phyloP scores from a whole-genome alignment of 2,888 invertebrate species.

The Drosophila pseudotalamancana region DNA sequence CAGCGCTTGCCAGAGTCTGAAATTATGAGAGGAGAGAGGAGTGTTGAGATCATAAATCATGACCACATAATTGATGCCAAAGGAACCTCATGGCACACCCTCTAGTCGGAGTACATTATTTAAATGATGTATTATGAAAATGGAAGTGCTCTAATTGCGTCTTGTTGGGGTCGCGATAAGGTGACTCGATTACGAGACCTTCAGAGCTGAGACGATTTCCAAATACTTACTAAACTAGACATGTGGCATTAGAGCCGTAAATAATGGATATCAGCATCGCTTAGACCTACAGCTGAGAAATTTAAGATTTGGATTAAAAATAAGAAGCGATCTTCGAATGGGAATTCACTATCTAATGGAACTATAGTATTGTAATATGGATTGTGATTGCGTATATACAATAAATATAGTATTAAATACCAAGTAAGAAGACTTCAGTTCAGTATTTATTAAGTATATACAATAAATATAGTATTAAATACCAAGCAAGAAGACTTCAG shows the following conservation, averaged over 20 bases:
- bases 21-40: slow-evolving; percentile 7
- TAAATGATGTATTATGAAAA: slow-evolving; percentile 48
- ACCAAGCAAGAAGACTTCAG: no score
- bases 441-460: no score
- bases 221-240: not conserved
- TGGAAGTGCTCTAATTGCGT: slow-evolving; percentile 37
- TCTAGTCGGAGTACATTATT: slow-evolving; percentile 15
- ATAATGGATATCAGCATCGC: not conserved
- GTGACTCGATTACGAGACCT: slow-evolving; percentile 1
- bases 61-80: slow-evolving; percentile 54
- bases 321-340: no score
- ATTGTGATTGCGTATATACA: no score
- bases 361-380: no score
- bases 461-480: no score
- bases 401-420: no score
- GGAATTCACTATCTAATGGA: no score
- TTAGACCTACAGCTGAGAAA: not conserved
- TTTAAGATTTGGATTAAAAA: no score
- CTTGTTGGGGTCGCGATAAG: slow-evolving; percentile 20
- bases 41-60: slow-evolving; percentile 71
- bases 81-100: not conserved
- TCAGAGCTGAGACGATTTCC: not conserved
- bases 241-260: not conserved
- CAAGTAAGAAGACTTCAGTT: no score
- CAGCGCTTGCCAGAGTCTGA: slow-evolving; percentile 10